Conservation (phyloP, 2,797 vertebrate species). For the Silurus lanzhouensis region DNA sequence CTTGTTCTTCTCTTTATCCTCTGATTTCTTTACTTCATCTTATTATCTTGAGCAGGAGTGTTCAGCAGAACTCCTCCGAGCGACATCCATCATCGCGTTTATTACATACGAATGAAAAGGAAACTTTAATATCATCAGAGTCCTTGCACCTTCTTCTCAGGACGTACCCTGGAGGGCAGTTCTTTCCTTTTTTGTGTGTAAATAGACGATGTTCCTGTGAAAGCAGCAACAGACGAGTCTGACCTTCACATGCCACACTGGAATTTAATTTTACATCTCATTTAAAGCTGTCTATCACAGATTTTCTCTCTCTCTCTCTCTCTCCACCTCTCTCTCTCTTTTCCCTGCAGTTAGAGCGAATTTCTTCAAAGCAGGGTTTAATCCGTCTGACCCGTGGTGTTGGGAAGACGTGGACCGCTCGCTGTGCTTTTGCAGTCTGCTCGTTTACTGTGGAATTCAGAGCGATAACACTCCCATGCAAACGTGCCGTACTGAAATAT, state of each 20-base stretch:
- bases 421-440: slow-evolving; percentile 43
- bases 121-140: slow-evolving; percentile 37
- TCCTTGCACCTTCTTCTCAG: background rate
- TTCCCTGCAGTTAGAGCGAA: slow-evolving; percentile 71
- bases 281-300: slow-evolving; percentile 69
- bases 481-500: slow-evolving; percentile 28
- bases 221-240: slow-evolving; percentile 46
- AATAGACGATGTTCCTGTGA: slow-evolving; percentile 51
- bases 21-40: no score
- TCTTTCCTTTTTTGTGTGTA: slow-evolving; percentile 23
- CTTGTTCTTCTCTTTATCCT: no score
- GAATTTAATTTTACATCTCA: slow-evolving; percentile 77
- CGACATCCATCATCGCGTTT: slow-evolving; percentile 37
- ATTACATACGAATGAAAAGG: slow-evolving; percentile 33
- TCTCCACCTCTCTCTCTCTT: slow-evolving; percentile 47
- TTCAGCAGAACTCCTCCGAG: background rate
- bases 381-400: slow-evolving; percentile 76
- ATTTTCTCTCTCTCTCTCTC: background rate
- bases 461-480: background rate
- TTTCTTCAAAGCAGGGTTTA: slow-evolving; percentile 73
- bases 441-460: slow-evolving; percentile 16
- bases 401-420: slow-evolving; percentile 69
- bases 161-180: background rate
- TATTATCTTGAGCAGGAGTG: background rate
- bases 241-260: slow-evolving; percentile 68